phyloP scores from a whole-genome alignment of 2,797 vertebrate species.

The Vireo griseus region DNA sequence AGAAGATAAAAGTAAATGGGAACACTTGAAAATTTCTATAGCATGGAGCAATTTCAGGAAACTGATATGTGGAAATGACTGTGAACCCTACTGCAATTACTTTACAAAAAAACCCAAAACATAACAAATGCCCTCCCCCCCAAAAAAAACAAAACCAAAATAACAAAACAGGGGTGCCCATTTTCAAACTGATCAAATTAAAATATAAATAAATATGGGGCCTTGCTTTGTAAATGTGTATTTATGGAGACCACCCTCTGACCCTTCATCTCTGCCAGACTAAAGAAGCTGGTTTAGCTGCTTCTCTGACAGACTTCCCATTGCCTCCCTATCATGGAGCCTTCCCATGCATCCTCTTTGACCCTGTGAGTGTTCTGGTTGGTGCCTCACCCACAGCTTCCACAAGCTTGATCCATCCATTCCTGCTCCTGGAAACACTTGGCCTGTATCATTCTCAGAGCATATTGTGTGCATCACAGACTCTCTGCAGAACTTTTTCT shows the following conservation, averaged over 20 bases:
- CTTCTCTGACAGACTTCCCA: background rate
- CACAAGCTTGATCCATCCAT: background rate
- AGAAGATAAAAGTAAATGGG: background rate
- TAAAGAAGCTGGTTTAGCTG: background rate
- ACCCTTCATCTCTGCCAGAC: background rate
- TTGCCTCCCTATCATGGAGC: accelerated
- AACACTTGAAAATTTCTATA: background rate
- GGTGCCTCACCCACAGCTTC: background rate
- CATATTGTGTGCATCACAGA: background rate
- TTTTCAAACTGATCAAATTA: background rate
- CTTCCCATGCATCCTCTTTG: background rate
- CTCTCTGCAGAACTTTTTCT: background rate
- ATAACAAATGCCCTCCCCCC: background rate
- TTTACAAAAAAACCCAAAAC: background rate
- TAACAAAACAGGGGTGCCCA: background rate
- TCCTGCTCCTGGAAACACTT: background rate
- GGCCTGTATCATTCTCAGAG: background rate
- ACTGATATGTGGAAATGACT: background rate
- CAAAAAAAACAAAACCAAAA: background rate
- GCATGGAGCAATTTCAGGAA: background rate
- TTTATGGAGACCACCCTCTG: background rate
- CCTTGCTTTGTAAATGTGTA: background rate
- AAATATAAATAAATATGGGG: background rate
- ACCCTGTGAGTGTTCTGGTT: background rate
- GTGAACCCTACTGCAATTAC: background rate